Percentiles rank a stretch among this genome's conserved stretches.
Evolutionary conservation across 2,113 vertebrate genomes (phyloP).

Genomic region (Apteryx owenii): DNA sequence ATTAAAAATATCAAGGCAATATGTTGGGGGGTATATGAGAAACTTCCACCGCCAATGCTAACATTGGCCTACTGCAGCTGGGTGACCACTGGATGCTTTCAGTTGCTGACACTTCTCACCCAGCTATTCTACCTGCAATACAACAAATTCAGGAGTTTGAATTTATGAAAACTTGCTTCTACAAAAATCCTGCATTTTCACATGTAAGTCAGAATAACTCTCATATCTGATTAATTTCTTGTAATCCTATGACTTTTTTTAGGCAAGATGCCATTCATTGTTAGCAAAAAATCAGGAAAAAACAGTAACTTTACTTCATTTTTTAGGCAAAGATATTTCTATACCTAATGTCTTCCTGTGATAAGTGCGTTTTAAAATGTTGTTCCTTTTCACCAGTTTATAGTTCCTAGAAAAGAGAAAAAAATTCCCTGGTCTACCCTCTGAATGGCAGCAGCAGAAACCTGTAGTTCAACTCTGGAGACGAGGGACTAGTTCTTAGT

Average conservation of each 20-base stretch:
- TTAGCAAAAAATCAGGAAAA: not conserved
- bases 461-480: not conserved
- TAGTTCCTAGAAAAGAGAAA: not conserved
- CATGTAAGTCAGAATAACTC: not conserved
- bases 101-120: not conserved
- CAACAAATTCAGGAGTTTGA: not conserved
- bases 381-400: not conserved
- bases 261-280: not conserved
- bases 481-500: not conserved
- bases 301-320: not conserved
- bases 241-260: not conserved
- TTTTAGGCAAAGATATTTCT: not conserved
- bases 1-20: not conserved
- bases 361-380: not conserved
- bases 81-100: not conserved
- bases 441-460: not conserved
- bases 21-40: not conserved
- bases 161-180: not conserved
- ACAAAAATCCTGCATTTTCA: not conserved
- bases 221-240: not conserved
- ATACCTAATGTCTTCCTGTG: not conserved
- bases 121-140: not conserved
- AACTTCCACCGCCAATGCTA: not conserved
- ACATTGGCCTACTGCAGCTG: not conserved
- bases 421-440: not conserved